Conservation (phyloP, 2,113 vertebrate species). For the Megaceryle torquata region DNA sequence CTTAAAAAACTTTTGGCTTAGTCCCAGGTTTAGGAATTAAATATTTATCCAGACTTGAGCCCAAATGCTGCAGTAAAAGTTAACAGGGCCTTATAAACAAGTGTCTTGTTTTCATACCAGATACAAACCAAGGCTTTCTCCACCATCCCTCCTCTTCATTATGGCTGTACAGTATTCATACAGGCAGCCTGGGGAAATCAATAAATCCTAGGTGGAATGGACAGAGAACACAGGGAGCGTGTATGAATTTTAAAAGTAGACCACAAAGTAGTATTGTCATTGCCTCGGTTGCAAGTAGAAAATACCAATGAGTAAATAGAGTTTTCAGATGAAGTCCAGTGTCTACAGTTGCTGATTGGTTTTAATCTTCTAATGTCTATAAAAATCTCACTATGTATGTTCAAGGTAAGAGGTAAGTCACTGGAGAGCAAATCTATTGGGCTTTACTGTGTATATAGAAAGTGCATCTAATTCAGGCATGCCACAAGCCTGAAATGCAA, state of each 20-base stretch:
- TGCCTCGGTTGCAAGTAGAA: neutral
- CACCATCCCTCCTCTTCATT: neutral
- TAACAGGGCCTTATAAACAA: neutral
- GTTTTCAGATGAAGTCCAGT: neutral
- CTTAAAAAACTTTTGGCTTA: constrained; percentile 32
- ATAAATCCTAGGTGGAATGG: neutral
- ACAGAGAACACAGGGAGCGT: neutral
- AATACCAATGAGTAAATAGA: neutral
- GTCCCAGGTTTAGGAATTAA: constrained; percentile 26
- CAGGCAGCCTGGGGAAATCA: neutral
- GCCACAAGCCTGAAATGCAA: neutral
- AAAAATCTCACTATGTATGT: neutral
- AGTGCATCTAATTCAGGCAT: neutral
- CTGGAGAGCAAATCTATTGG: neutral
- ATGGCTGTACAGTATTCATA: neutral
- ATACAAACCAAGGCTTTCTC: neutral
- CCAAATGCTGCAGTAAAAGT: constrained; percentile 4
- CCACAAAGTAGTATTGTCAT: neutral
- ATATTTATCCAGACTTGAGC: constrained; percentile 29
- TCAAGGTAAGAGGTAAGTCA: neutral
- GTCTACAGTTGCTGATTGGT: neutral
- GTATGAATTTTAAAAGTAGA: neutral
- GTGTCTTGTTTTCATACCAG: neutral
- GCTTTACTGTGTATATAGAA: neutral
- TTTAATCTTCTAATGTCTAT: neutral